Evolutionary conservation across 2,113 vertebrate genomes (phyloP).

Genomic region (Sminthopsis crassicaudata): DNA sequence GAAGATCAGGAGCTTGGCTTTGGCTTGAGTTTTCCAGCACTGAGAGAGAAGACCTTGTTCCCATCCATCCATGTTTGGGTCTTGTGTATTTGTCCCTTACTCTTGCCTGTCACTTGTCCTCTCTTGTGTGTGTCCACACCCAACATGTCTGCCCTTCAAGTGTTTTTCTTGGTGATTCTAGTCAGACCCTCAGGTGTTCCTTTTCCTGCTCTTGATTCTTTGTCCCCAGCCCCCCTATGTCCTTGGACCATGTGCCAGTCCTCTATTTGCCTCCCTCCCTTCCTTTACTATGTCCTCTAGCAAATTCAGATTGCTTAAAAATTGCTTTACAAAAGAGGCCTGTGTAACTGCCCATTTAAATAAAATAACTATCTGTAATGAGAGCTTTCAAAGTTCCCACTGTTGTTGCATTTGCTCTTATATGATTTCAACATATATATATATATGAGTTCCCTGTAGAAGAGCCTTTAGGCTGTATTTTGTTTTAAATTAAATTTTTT

Average conservation of each 20-base stretch:
- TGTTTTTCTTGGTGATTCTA: background rate
- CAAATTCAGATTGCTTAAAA: background rate
- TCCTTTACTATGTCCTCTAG: background rate
- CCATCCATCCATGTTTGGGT: background rate
- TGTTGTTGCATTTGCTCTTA: background rate
- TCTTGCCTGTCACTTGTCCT: background rate
- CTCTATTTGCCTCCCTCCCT: background rate
- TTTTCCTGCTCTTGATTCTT: background rate
- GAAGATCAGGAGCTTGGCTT: background rate
- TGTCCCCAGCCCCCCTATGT: background rate
- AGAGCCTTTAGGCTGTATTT: background rate
- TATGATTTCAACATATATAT: background rate
- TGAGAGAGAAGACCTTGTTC: background rate
- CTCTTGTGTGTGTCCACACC: too few relatives aligned
- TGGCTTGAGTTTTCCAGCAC: background rate
- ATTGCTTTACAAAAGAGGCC: background rate
- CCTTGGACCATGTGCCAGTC: background rate
- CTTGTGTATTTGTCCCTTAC: background rate
- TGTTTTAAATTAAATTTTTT: background rate
- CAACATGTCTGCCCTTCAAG: background rate
- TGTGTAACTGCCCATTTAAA: background rate
- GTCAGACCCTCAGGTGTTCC: background rate
- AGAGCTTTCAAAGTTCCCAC: background rate
- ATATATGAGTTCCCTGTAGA: background rate
- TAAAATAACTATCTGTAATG: background rate